Percentiles rank a stretch among this genome's conserved stretches.
Evolutionary conservation across 1,140 invertebrate genomes (phyloP).

Genomic region (Agrypnia vestita): DNA sequence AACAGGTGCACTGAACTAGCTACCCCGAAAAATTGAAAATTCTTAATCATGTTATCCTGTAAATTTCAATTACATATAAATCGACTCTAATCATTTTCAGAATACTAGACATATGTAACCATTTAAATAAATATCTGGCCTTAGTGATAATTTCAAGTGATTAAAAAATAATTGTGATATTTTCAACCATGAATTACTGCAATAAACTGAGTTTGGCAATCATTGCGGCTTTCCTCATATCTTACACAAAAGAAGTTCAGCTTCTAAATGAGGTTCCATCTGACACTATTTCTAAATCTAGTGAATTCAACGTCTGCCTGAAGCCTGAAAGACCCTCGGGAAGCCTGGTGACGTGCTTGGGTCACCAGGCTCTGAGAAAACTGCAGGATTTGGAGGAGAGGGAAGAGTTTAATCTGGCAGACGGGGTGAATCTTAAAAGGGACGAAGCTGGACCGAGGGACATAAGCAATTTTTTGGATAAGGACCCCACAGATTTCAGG

Average conservation of each 20-base stretch:
- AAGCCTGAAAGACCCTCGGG: conserved; percentile 66
- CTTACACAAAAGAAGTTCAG: conserved; percentile 54
- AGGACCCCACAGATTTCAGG: conserved; percentile 82
- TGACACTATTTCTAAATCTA: conserved; percentile 39
- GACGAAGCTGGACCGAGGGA: conserved; percentile 74
- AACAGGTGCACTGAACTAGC: not conserved
- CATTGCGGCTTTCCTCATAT: conserved; percentile 44
- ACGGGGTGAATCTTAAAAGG: conserved; percentile 74
- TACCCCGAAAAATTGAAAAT: not conserved
- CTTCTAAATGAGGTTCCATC: conserved; percentile 47
- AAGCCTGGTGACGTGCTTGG: conserved; percentile 76
- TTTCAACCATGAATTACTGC: not conserved
- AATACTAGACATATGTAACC: not conserved
- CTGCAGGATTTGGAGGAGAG: conserved; percentile 78
- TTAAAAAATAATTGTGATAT: conserved; percentile 4
- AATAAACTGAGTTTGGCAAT: conserved; percentile 48
- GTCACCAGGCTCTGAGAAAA: conserved; percentile 78
- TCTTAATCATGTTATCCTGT: not conserved
- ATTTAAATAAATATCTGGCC: not conserved
- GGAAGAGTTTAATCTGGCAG: conserved; percentile 78
- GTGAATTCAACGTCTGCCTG: conserved; percentile 71
- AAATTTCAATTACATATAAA: not conserved
- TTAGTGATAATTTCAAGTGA: not conserved
- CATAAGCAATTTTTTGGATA: conserved; percentile 77
- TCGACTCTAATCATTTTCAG: not conserved